Percentiles rank a stretch among this genome's conserved stretches.
These are phyloP conservation scores for Neofelis nebulosa DNA, from an alignment of 2,113 vertebrate genomes.

Conservation along the genomic window DNA sequence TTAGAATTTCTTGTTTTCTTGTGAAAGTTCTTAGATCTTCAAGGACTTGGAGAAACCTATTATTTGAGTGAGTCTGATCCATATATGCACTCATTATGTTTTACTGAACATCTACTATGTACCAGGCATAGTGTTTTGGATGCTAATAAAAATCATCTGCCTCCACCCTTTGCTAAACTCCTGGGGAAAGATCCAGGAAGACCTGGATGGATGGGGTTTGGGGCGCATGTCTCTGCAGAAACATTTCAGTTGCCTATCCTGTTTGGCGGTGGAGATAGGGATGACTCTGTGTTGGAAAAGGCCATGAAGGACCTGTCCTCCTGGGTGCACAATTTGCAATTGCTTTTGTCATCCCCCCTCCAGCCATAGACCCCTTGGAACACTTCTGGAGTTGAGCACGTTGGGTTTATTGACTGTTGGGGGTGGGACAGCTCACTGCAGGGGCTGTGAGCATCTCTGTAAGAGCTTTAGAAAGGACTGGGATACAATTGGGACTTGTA, in stretches of 20 bases:
- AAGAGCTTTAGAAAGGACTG: neutral
- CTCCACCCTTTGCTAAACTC: neutral
- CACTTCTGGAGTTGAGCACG: neutral
- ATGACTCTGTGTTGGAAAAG: neutral
- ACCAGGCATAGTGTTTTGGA: neutral
- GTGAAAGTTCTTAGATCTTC: neutral
- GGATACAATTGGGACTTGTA: neutral
- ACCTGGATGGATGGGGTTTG: neutral
- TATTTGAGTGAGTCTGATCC: neutral
- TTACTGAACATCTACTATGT: neutral
- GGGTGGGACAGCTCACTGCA: too few relatives aligned
- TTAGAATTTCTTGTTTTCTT: slow-evolving; percentile 6
- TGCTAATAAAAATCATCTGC: neutral
- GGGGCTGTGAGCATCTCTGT: rapidly evolving
- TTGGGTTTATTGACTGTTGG: neutral
- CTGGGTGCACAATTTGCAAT: neutral
- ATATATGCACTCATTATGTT: neutral
- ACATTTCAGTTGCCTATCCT: neutral
- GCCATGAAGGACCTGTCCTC: neutral
- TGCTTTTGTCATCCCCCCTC: neutral
- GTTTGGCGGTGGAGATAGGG: too few relatives aligned
- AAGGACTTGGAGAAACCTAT: neutral
- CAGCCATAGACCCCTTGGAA: neutral
- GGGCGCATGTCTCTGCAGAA: neutral
- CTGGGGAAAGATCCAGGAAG: neutral